Base-by-base conservation (phyloP, 2,888 invertebrate genomes). In the Microchrysa polita region DNA sequence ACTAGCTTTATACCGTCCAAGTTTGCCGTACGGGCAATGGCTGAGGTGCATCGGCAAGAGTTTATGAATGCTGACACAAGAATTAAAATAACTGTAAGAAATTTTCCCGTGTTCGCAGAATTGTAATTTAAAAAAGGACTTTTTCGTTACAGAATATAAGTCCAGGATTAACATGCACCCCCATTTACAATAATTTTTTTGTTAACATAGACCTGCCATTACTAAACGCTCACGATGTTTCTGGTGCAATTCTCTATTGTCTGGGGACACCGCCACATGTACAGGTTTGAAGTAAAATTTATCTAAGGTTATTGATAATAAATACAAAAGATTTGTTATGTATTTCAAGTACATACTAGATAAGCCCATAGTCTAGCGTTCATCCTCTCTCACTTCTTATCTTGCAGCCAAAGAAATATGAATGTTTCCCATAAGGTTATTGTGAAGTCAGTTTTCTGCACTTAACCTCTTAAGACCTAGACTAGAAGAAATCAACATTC, bases 1-100 rank as follows among this genome's bases (percentile, higher is more conserved):
- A 57, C n/a, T 12, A 69, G 12, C 1, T 69, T 34, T 40, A 40
- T 48, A 27, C 77, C 83, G 1, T 80, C 79, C 10, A 85, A 85
- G 74, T 80, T 79, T 76, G 84, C 83, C 1, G 78, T 85, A 0
- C 83, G 82, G 0, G 84, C 84, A 0, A 77, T 84, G 27, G 82
- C 81, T 1, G 84, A 84, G 77, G 78, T 80, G 0, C 77, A 83
- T 73, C 80, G 85, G 0, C 82, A 84, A 72, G 85, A 85, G 77
- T 82, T 85, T 71, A 53, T 27, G 22, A 69, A 78, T 9, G 75
- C 77, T 80, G 80, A 78, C 0, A 84, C 83, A 0, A 82, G 82
- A 52, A 79, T 84, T n/a, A 83, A 83, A 77, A 78, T 84, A 1
- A 82, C 85, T 22, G 85, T 85, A 74, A 78, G 81, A 4, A 34